A percentile compares a stretch with the other conserved stretches of the same genome.
These are phyloP conservation scores for Rotaria sp. DNA, from an alignment of 2,888 invertebrate genomes.

Conservation along the genomic window DNA sequence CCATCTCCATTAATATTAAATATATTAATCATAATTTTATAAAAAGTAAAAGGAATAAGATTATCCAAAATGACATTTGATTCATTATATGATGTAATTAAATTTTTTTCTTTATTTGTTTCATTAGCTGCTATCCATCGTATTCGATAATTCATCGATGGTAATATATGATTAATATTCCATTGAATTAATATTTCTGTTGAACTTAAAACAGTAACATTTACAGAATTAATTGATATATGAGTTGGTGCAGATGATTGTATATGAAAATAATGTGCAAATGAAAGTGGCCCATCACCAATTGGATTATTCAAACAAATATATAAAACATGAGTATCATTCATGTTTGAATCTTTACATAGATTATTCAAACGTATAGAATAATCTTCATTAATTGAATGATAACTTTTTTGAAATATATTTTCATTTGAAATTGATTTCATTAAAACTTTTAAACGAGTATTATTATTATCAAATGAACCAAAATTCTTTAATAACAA, in stretches of 20 bases:
- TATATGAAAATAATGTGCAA: conserved; percentile 7
- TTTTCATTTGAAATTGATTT: not conserved
- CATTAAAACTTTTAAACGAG: not conserved
- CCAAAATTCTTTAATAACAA: not conserved
- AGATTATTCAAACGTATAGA: not conserved
- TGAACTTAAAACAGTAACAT: not conserved
- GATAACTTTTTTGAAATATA: not conserved
- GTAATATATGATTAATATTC: not conserved
- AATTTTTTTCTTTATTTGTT: not conserved
- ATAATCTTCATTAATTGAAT: not conserved
- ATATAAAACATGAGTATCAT: not conserved
- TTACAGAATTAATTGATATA: not conserved
- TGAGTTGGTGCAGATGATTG: not conserved
- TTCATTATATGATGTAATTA: not conserved
- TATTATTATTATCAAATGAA: not conserved
- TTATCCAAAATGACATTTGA: not conserved
- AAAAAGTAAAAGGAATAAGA: not conserved
- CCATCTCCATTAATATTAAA: conserved; percentile 20
- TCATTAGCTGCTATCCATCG: not conserved
- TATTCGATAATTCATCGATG: not conserved
- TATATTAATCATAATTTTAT: not conserved
- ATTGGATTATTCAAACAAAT: not conserved
- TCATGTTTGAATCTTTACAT: not conserved
- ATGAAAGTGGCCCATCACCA: not conserved
- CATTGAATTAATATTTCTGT: not conserved